Evolutionary conservation across 2,888 invertebrate species (phyloP).

Genomic region (Agriopis aurantiaria): DNA sequence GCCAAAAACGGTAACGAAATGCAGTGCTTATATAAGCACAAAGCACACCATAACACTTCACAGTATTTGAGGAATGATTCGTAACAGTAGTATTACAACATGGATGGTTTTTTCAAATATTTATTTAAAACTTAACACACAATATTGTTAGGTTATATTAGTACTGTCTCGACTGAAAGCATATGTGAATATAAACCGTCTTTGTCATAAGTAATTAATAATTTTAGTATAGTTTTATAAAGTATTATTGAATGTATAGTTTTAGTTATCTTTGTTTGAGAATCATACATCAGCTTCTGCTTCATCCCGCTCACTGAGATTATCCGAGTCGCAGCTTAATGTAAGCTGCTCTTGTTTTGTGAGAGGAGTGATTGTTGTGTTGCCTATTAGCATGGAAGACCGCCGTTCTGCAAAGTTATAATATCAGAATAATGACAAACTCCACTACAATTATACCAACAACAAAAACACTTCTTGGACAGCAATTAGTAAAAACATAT

Average conservation of each 20-base stretch:
- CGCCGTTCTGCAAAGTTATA: slow-evolving; percentile 70
- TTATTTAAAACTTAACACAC: too few relatives aligned
- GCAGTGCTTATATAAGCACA: background rate
- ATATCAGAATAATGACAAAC: slow-evolving; percentile 40
- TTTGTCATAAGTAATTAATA: too few relatives aligned
- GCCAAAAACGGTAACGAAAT: too few relatives aligned
- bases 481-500: slow-evolving; percentile 19
- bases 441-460: slow-evolving; percentile 26
- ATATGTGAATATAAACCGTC: too few relatives aligned
- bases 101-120: too few relatives aligned
- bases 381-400: slow-evolving; percentile 89
- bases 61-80: too few relatives aligned
- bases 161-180: too few relatives aligned
- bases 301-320: slow-evolving; percentile 91
- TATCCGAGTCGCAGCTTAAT: slow-evolving; percentile 89
- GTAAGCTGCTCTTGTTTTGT: slow-evolving; percentile 85
- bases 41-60: background rate
- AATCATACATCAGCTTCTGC: slow-evolving; percentile 90
- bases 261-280: background rate
- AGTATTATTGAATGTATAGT: too few relatives aligned
- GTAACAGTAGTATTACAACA: too few relatives aligned
- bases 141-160: too few relatives aligned
- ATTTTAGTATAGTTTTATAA: too few relatives aligned
- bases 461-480: background rate
- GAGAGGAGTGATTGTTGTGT: slow-evolving; percentile 87